These are phyloP conservation scores for Orchesella flavescens DNA, from an alignment of 2,888 invertebrate species.

Conservation along the genomic window DNA sequence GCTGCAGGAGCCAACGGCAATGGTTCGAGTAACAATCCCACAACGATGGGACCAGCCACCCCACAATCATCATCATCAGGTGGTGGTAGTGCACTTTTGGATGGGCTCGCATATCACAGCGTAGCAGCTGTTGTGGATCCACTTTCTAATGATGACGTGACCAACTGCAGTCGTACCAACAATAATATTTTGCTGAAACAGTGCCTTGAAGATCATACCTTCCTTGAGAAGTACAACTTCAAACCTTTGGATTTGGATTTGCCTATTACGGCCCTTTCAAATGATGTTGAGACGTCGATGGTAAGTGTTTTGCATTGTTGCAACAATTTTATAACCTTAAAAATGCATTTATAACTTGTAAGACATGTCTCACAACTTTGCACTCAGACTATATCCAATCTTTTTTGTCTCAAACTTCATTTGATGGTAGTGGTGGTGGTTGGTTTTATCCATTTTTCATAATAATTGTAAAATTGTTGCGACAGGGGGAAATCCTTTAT, in stretches of 20 bases:
- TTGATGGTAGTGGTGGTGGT: too few species aligned
- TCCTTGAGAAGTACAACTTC: conserved; percentile 88
- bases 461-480: too few species aligned
- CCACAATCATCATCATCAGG: conserved; percentile 26
- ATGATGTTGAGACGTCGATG: conserved; percentile 56
- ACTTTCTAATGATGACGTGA: conserved; percentile 51
- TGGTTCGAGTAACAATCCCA: conserved; percentile 35
- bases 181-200: conserved; percentile 81
- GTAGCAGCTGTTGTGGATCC: not conserved
- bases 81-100: conserved; percentile 12
- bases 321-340: not conserved
- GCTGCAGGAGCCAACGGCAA: conserved; percentile 6
- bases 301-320: conserved; percentile 40
- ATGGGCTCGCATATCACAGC: not conserved
- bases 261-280: conserved; percentile 62
- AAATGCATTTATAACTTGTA: not conserved
- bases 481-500: too few species aligned
- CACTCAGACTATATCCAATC: not conserved
- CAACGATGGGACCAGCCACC: conserved; percentile 14
- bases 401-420: not conserved
- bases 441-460: too few species aligned
- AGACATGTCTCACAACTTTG: not conserved
- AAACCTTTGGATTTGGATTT: conserved; percentile 83
- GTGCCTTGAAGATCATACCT: conserved; percentile 87
- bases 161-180: conserved; percentile 3